Conservation (phyloP, 2,113 vertebrate species). For the Azemiops feae region DNA sequence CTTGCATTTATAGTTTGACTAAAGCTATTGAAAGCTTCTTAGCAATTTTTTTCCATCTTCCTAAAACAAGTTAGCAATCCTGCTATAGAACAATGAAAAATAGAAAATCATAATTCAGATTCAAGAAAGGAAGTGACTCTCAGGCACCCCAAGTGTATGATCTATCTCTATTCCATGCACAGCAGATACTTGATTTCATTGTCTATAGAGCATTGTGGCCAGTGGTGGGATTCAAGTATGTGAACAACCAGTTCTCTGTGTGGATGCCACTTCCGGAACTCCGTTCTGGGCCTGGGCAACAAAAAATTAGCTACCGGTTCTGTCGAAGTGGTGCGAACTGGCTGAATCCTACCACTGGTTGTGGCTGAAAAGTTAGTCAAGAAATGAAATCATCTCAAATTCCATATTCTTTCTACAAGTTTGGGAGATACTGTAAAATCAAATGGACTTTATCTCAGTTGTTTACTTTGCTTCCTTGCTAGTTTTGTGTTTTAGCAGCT, state of each 20-base stretch:
- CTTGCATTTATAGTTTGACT: background rate
- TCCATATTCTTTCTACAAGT: background rate
- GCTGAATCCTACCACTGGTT: background rate
- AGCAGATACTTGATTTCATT: background rate
- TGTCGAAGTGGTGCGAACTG: too few species aligned
- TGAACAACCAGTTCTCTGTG: too few species aligned
- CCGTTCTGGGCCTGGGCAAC: too few species aligned
- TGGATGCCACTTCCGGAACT: too few species aligned
- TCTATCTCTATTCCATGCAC: background rate
- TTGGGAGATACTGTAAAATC: background rate
- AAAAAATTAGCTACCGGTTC: too few species aligned
- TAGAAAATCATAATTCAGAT: background rate
- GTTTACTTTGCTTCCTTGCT: background rate
- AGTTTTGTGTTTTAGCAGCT: background rate
- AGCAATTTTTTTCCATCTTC: background rate
- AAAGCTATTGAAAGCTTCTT: background rate
- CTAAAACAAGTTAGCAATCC: background rate
- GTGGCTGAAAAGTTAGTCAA: background rate
- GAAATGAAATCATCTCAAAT: background rate
- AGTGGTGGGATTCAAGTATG: too few species aligned
- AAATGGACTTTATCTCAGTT: background rate
- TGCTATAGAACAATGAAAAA: background rate
- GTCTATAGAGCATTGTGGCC: background rate
- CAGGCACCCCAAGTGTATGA: background rate
- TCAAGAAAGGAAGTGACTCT: background rate